Evolutionary conservation across 2,888 invertebrate genomes (phyloP).

Genomic region (Sinentomon sp.): DNA sequence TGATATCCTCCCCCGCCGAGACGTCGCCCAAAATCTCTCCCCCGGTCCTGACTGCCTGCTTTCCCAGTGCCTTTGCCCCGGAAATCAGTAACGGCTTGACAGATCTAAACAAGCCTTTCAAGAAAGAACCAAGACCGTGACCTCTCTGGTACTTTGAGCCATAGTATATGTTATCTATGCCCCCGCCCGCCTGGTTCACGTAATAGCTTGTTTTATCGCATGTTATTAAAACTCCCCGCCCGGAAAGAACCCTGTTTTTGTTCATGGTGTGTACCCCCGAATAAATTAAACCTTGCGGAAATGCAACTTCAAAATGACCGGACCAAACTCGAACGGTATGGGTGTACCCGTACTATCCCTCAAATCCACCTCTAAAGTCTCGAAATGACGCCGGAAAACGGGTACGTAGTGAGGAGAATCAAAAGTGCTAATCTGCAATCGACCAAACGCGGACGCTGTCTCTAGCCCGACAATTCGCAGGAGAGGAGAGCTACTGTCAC

Average conservation of each 20-base stretch:
- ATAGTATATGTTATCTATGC: not conserved
- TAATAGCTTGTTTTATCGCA: slow-evolving; percentile 1
- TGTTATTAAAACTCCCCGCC: no score
- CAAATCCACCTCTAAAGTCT: not conserved
- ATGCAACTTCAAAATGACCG: not conserved
- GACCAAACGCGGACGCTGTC: slow-evolving; percentile 10
- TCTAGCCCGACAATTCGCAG: slow-evolving; percentile 15
- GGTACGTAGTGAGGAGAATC: no score
- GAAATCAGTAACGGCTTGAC: slow-evolving; percentile 7
- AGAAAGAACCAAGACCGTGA: slow-evolving; percentile 3
- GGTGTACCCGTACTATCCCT: not conserved
- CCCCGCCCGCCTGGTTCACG: slow-evolving; percentile 1
- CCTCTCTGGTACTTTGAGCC: slow-evolving; percentile 2
- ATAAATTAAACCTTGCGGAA: not conserved
- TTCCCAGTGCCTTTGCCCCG: slow-evolving; percentile 8
- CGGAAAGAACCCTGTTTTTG: no score
- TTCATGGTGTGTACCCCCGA: no score
- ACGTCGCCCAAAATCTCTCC: slow-evolving; percentile 3
- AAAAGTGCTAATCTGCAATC: slow-evolving; percentile 12
- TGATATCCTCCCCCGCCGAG: no score
- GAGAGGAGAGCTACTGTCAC: slow-evolving; percentile 15
- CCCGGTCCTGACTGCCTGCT: slow-evolving; percentile 4
- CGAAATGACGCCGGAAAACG: slow-evolving; percentile 8
- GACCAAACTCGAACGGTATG: slow-evolving; percentile 4
- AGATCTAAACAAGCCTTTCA: not conserved